Evolutionary conservation across 2,113 vertebrate species (phyloP).

Genomic region (Lophotis ruficrista): DNA sequence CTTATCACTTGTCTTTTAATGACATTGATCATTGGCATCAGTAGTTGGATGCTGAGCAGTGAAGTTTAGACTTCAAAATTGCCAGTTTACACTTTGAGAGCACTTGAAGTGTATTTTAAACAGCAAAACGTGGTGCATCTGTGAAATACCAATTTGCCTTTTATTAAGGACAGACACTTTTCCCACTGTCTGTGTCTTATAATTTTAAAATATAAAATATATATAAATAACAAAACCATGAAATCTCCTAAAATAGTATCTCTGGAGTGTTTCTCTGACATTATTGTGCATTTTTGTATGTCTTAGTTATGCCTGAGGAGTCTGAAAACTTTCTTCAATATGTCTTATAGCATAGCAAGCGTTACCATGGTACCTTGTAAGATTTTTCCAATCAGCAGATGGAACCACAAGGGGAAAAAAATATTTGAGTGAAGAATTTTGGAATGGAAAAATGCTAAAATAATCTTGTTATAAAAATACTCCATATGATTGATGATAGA

Average conservation of each 20-base stretch:
- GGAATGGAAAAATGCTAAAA: slow-evolving; percentile 67
- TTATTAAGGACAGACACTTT: not conserved
- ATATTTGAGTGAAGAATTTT: slow-evolving; percentile 53
- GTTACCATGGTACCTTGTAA: slow-evolving; percentile 73
- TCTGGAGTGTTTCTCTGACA: not conserved
- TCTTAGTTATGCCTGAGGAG: slow-evolving; percentile 44
- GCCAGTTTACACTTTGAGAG: not conserved
- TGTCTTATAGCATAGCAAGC: slow-evolving; percentile 42
- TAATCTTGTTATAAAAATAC: slow-evolving; percentile 65
- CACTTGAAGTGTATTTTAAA: not conserved
- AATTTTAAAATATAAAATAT: not conserved
- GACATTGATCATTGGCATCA: not conserved
- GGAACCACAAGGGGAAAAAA: slow-evolving; percentile 45
- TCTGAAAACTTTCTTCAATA: slow-evolving; percentile 56
- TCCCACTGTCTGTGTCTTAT: not conserved
- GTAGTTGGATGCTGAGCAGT: not conserved
- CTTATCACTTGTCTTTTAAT: not conserved
- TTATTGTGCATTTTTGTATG: slow-evolving; percentile 28
- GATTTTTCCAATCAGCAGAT: slow-evolving; percentile 71
- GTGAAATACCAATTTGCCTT: not conserved
- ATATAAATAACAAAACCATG: not conserved
- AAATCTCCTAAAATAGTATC: not conserved
- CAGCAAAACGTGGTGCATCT: not conserved
- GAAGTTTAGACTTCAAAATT: not conserved
- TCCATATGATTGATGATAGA: slow-evolving; percentile 43